Base-by-base conservation (phyloP, 37 sponge, comb jelly and placozoan species). In the Cliona cf. orientalis region DNA sequence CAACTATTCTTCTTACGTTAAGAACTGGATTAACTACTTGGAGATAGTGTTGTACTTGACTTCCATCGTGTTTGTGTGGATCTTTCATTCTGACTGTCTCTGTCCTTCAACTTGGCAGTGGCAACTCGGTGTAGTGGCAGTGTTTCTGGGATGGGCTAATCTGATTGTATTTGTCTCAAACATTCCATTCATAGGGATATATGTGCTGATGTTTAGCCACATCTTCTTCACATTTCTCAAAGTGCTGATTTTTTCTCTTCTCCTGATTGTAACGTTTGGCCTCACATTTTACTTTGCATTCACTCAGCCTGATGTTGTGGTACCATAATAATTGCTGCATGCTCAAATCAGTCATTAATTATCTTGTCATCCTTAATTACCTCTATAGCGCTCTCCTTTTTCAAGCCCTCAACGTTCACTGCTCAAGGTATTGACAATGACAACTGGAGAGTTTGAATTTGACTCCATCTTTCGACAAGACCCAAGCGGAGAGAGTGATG, bases 171-270 rank as follows among this genome's bases (percentile, higher is more conserved):
- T n/a, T n/a, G n/a, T n/a, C n/a, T n/a, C n/a, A n/a, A n/a, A n/a
- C n/a, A n/a, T n/a, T n/a, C 93, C 94, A 19, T 59, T 89, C 11
- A 78, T 87, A 1, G 91, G 93, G 0, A 93, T 98, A 61, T 98
- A 98, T 83, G 89, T 98, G 60, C 77, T 95, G 32, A 98, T 98
- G 92, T 95, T 93, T 46, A 62, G 88, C 33, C 80, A 91, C 66
- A 91, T 98, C 22, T 74, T 91, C 68, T 76, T 67, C 42, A 95
- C 91, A 33, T 98, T 95, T 76, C 42, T 87, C 42, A 90, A 91
- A 70, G 60, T 98, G 46, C 53, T 85, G n/a, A 12, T 93, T 17
- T 81, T 98, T 5, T 73, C 87, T 3, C 2, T 93, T 2, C 74
- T 95, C 36, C 86, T 98, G 43, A 72, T 95, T 0, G 82, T 93